Percentiles rank a stretch among this genome's conserved stretches.
Evolutionary conservation across 1,140 invertebrate species (phyloP).

Genomic region (Sarcophaga bullata): DNA sequence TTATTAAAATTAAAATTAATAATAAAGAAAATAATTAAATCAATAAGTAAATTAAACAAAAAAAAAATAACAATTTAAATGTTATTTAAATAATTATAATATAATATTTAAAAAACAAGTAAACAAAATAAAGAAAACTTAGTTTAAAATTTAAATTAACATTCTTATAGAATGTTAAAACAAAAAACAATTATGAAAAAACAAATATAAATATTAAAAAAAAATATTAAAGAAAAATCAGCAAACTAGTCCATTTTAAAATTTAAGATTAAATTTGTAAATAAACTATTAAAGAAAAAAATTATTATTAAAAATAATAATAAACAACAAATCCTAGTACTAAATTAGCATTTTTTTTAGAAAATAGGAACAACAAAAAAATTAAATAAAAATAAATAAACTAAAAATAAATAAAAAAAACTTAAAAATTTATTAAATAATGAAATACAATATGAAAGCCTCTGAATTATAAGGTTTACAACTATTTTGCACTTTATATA

Average conservation of each 20-base stretch:
- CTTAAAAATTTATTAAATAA: slow-evolving; percentile 26
- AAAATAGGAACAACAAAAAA: not conserved
- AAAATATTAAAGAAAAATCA: slow-evolving; percentile 16
- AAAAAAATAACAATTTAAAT: slow-evolving; percentile 7
- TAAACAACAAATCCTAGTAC: slow-evolving; percentile 32
- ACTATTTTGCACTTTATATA: slow-evolving; percentile 40
- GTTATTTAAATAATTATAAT: not conserved
- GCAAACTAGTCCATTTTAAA: slow-evolving; percentile 38
- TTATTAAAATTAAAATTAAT: not conserved
- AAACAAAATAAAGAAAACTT: slow-evolving; percentile 16
- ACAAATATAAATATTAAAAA: not conserved
- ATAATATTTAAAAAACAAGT: slow-evolving; percentile 9
- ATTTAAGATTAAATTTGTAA: slow-evolving; percentile 25
- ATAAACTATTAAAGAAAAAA: slow-evolving; percentile 21
- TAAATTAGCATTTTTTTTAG: slow-evolving; percentile 40
- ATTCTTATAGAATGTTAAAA: slow-evolving; percentile 41
- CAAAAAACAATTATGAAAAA: not conserved
- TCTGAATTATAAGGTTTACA: slow-evolving; percentile 41
- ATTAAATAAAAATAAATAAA: slow-evolving; percentile 30
- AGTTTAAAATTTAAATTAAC: slow-evolving; percentile 32
- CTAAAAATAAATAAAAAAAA: too few relatives aligned
- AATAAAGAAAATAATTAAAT: slow-evolving; percentile 2
- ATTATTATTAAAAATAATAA: not conserved
- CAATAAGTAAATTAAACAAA: not conserved
- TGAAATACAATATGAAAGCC: slow-evolving; percentile 11